Evolutionary conservation across 2,888 invertebrate genomes (phyloP).

Genomic region (Halictus ligatus): DNA sequence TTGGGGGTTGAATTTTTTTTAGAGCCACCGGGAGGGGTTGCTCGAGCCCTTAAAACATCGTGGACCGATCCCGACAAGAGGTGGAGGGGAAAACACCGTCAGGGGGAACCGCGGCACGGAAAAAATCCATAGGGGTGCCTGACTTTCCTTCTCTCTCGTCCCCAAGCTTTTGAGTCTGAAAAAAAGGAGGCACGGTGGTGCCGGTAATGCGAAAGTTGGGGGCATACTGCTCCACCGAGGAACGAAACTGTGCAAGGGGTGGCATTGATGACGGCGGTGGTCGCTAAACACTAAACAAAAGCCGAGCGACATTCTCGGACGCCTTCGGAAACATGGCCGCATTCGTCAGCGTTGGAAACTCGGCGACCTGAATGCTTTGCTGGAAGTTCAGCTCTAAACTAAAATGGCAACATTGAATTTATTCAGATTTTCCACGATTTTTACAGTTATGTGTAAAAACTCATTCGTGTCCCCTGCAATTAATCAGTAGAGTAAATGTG

Average conservation of each 20-base stretch:
- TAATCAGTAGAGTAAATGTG: not conserved
- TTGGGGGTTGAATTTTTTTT: slow-evolving; percentile 80
- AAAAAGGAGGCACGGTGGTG: slow-evolving; percentile 61
- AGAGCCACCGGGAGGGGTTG: slow-evolving; percentile 69
- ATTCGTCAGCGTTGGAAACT: not conserved
- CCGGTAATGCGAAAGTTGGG: slow-evolving; percentile 62
- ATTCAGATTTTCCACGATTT: not conserved
- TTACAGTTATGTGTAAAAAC: not conserved
- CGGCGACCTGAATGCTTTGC: slow-evolving; percentile 25
- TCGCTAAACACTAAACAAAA: slow-evolving; percentile 79
- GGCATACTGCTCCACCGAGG: slow-evolving; percentile 42
- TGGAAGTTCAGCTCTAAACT: not conserved
- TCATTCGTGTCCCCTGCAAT: not conserved
- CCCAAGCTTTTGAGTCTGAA: slow-evolving; percentile 56
- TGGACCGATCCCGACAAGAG: slow-evolving; percentile 59
- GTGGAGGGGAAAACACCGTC: slow-evolving; percentile 48
- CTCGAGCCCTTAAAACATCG: slow-evolving; percentile 71
- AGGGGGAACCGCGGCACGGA: slow-evolving; percentile 71
- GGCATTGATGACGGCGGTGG: slow-evolving; percentile 73
- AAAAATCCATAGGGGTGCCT: slow-evolving; percentile 82
- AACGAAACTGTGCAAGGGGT: slow-evolving; percentile 68
- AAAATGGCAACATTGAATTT: not conserved
- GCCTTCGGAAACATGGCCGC: slow-evolving; percentile 67
- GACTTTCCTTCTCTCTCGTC: slow-evolving; percentile 54
- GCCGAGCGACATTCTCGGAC: slow-evolving; percentile 65